Evolutionary conservation across 35 echinoderm and acorn worm genomes (phyloP), one percentile per base, ranked within the genome.

Genomic region (Lytechinus pictus): DNA sequence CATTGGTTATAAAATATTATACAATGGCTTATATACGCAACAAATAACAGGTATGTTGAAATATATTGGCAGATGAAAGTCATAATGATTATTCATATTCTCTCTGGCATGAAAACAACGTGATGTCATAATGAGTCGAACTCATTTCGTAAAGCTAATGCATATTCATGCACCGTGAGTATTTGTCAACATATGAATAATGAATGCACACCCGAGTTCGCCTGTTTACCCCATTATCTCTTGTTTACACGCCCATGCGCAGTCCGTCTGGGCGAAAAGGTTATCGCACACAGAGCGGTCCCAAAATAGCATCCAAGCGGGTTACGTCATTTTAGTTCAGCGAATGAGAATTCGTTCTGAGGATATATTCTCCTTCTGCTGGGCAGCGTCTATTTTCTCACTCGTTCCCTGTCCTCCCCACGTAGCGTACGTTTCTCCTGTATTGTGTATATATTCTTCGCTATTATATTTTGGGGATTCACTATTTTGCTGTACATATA

Each of bases 401-500:
- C 88, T 90, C 88, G 88, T 54, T 33, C 88, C 88, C 29, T 90
- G 12, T 54, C 3, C 88, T 90, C 88, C 88, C 29, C 52, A 21
- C 24, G 52, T 90, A 54, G 11, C 88, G 88, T 90, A 52, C 88
- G 88, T 90, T 12, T 33, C 27, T 44, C 52, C 33, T 44, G 33
- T 90, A 27, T 90, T 14, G 16, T 90, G 88, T 90, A 33, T 90
- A 52, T 54, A 52, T 44, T 19, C 88, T 44, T 90, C 88, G 29
- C 88, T 3, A 44, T 90, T 44, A 90, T 52, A 51, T 9, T 90
- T 24, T 14, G 66, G 66, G 21, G 66, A 79, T 79, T 90, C 9
- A 54, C 11, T 90, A 90, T 90, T 52, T 52, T 54, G 52, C 24
- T 90, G 88, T 90, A 90, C 28, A 90, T 90, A 90, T 90, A 90